Evolutionary conservation across 2,888 invertebrate genomes (phyloP).

Genomic region (Tolmerus cingulatus): DNA sequence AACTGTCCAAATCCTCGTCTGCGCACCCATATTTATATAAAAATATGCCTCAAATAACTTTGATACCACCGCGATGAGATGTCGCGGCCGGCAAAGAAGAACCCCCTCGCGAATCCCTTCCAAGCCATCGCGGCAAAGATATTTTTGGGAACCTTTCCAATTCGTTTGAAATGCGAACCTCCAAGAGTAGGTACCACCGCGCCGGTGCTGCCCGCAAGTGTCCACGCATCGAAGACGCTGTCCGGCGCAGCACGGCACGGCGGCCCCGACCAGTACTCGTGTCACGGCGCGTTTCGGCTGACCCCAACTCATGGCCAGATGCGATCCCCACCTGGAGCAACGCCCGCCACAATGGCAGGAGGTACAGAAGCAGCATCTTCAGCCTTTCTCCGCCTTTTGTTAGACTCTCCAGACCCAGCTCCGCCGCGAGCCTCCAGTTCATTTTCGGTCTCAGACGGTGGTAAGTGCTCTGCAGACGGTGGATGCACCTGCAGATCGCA

Average conservation of each 20-base stretch:
- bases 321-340: slow-evolving; percentile 1
- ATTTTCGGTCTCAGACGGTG: not conserved
- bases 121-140: not conserved
- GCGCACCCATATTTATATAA: slow-evolving; percentile 63
- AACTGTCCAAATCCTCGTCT: slow-evolving; percentile 61
- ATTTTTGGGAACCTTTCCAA: slow-evolving; percentile 40
- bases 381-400: not conserved
- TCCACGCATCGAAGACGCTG: not conserved
- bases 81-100: not conserved
- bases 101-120: slow-evolving; percentile 22
- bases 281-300: not conserved
- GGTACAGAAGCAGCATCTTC: not conserved
- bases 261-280: not conserved
- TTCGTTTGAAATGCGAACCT: not conserved
- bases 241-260: not conserved
- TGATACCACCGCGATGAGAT: slow-evolving; percentile 1
- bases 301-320: not conserved
- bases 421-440: not conserved
- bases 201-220: not conserved
- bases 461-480: not conserved
- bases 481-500: not conserved
- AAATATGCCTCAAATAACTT: not conserved
- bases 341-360: not conserved
- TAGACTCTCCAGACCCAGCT: not conserved
- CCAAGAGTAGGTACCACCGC: not conserved